Evolutionary conservation across 2,888 invertebrate species (phyloP).

Genomic region (Hyposoter dolosus): DNA sequence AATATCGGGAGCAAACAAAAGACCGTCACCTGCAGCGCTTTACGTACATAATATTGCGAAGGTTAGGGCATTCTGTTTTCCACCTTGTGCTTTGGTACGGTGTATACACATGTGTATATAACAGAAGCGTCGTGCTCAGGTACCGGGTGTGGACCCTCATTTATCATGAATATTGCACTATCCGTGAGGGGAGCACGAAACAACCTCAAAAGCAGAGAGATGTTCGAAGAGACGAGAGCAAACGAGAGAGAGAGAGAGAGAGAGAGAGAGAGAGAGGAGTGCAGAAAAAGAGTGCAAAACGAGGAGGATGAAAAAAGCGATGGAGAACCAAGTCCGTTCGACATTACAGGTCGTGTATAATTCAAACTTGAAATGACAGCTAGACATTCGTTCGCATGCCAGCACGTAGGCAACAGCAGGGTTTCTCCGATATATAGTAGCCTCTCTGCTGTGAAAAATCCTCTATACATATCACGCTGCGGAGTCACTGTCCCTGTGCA

Average conservation of each 20-base stretch:
- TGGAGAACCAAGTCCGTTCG: constrained; percentile 45
- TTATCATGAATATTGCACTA: constrained; percentile 74
- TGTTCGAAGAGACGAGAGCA: constrained; percentile 17
- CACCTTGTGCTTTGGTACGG: not conserved
- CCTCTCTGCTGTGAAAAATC: constrained; percentile 19
- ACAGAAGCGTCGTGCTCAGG: constrained; percentile 55
- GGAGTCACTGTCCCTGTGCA: constrained; percentile 18
- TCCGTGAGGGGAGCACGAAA: constrained; percentile 53
- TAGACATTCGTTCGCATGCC: constrained; percentile 53
- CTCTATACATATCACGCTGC: not conserved
- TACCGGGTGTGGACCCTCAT: constrained; percentile 70
- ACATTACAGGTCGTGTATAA: constrained; percentile 62
- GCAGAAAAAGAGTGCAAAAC: not conserved
- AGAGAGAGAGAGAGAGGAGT: not conserved
- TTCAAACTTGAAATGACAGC: constrained; percentile 65
- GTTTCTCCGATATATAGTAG: not conserved
- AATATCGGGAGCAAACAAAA: constrained; percentile 5
- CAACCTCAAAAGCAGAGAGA: constrained; percentile 16
- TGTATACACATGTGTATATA: constrained; percentile 21
- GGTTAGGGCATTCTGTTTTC: constrained; percentile 13
- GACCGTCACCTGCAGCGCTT: not conserved
- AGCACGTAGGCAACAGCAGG: constrained; percentile 29
- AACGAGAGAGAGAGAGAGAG: constrained; percentile 11
- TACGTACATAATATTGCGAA: not conserved
- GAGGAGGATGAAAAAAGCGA: constrained; percentile 12